A percentile compares a stretch with the other conserved stretches of the same genome.
Conservation (phyloP, 2,113 vertebrate species). For the Xenus cinereus region DNA sequence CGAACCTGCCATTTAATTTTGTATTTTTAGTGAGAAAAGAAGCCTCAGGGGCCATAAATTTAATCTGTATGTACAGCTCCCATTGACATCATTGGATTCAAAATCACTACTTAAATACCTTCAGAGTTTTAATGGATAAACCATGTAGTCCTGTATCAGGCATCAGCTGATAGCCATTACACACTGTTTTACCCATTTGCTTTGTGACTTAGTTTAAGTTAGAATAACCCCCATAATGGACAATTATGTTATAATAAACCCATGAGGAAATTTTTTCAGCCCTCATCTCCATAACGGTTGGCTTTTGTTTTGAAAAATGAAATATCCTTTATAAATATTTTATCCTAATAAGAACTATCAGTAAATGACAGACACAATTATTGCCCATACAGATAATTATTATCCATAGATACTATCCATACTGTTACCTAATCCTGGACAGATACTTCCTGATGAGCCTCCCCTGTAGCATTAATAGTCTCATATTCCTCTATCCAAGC, state of each 20-base stretch:
- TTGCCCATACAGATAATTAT: background rate
- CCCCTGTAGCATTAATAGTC: background rate
- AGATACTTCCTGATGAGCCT: background rate
- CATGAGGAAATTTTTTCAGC: background rate
- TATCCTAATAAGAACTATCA: background rate
- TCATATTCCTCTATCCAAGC: background rate
- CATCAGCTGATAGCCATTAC: background rate
- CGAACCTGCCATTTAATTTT: background rate
- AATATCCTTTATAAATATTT: slow-evolving; percentile 40
- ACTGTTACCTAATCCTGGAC: background rate
- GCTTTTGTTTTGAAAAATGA: background rate
- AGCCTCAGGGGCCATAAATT: background rate
- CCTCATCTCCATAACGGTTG: background rate
- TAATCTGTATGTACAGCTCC: background rate
- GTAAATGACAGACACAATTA: background rate
- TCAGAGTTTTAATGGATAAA: background rate
- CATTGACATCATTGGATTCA: background rate
- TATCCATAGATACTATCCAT: background rate
- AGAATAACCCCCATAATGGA: background rate
- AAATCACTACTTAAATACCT: background rate
- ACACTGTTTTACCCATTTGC: background rate
- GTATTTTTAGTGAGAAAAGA: background rate
- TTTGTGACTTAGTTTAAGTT: background rate
- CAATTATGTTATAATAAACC: background rate
- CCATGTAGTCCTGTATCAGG: background rate